Evolutionary conservation across 30 jellyfish, hydroid and myxozoan species (phyloP).

Genomic region (Haliclystus octoradiatus): DNA sequence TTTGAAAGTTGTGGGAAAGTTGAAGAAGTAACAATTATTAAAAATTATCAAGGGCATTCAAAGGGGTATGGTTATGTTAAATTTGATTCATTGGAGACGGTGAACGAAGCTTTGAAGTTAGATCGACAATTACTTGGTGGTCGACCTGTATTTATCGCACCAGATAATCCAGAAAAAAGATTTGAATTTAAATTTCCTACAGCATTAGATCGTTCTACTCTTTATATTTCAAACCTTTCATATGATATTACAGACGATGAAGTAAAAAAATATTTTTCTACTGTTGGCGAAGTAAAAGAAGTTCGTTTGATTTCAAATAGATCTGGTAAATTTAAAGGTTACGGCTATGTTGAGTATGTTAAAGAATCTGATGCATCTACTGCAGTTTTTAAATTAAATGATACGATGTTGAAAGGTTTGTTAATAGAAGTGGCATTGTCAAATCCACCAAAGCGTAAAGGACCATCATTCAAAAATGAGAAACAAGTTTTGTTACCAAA

Average conservation of each 20-base stretch:
- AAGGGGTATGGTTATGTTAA: slow-evolving; percentile 86
- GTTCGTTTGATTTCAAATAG: slow-evolving; percentile 91
- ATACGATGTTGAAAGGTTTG: slow-evolving; percentile 36
- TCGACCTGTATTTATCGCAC: slow-evolving; percentile 92
- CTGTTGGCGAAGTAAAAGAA: slow-evolving; percentile 83
- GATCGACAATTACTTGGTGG: slow-evolving; percentile 78
- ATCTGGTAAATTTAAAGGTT: slow-evolving; percentile 93
- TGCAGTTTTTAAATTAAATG: slow-evolving; percentile 78
- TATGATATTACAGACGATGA: slow-evolving; percentile 68
- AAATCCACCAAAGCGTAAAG: slow-evolving; percentile 88
- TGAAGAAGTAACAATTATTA: slow-evolving; percentile 31
- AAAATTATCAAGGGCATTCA: slow-evolving; percentile 57
- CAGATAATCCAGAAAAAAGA: slow-evolving; percentile 52
- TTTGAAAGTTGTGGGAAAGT: slow-evolving; percentile 77
- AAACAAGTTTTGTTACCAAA: slow-evolving; percentile 2
- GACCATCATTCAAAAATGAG: not conserved
- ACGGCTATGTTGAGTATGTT: slow-evolving; percentile 70
- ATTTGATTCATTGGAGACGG: slow-evolving; percentile 39
- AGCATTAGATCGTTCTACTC: slow-evolving; percentile 67
- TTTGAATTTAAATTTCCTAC: slow-evolving; percentile 38
- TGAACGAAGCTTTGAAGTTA: slow-evolving; percentile 44
- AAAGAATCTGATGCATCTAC: slow-evolving; percentile 81
- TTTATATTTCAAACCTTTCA: slow-evolving; percentile 84
- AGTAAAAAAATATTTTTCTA: slow-evolving; percentile 37
- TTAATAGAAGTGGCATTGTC: slow-evolving; percentile 81